Conservation (phyloP, 2,888 invertebrate species). For the Synanthedon myopaeformis region DNA sequence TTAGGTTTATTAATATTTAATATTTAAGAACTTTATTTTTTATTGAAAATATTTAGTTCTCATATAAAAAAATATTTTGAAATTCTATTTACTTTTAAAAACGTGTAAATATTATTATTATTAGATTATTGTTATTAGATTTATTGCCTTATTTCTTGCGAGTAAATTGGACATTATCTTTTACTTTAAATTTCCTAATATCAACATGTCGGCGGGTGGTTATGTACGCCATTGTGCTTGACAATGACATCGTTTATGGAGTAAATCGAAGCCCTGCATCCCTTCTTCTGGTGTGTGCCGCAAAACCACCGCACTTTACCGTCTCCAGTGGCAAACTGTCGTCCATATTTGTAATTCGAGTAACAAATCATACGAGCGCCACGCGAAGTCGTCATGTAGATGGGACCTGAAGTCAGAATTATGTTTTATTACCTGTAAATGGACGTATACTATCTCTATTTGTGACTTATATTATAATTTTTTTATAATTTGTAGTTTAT, state of each 20-base stretch:
- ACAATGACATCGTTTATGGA: constrained; percentile 1
- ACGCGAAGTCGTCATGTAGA: constrained; percentile 5
- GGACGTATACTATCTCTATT: too few relatives aligned
- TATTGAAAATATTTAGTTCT: too few relatives aligned
- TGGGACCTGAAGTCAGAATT: too few relatives aligned
- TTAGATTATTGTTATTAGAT: too few relatives aligned
- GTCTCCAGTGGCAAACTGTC: constrained; percentile 7
- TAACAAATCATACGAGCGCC: constrained; percentile 13
- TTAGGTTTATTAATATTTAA: too few relatives aligned
- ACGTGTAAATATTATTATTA: too few relatives aligned
- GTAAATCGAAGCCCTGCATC: constrained; percentile 1
- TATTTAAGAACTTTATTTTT: too few relatives aligned
- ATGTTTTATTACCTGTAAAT: too few relatives aligned
- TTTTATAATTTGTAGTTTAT: too few relatives aligned
- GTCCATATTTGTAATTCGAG: constrained; percentile 12
- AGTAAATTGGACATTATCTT: background rate
- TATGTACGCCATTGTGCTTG: background rate
- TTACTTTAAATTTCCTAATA: background rate
- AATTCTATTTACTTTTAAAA: too few relatives aligned
- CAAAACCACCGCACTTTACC: constrained; percentile 11
- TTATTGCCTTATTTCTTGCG: background rate
- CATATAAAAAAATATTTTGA: too few relatives aligned
- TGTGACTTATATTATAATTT: too few relatives aligned
- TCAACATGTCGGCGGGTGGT: constrained; percentile 1
- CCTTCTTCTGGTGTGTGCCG: background rate